These are phyloP conservation scores for Drosophila merina DNA, from an alignment of 2,888 invertebrate genomes.

Conservation along the genomic window DNA sequence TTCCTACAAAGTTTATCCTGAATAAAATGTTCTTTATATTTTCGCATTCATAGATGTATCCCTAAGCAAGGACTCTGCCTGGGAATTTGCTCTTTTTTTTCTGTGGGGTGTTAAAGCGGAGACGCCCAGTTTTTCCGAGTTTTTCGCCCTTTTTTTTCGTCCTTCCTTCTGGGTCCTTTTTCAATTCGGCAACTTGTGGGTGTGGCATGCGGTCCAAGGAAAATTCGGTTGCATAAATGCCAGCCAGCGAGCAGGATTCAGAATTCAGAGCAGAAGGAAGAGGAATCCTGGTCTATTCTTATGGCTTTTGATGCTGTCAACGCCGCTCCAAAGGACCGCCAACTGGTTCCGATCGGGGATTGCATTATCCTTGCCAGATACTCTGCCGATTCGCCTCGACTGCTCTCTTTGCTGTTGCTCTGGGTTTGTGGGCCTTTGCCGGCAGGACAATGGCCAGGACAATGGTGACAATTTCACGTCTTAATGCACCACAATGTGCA, in stretches of 20 bases:
- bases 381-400: neutral
- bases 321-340: conserved; percentile 52
- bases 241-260: neutral
- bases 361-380: conserved; percentile 13
- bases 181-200: conserved; percentile 55
- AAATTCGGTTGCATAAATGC: conserved; percentile 47
- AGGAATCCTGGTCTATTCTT: conserved; percentile 18
- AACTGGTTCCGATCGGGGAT: conserved; percentile 39
- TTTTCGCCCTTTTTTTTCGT: conserved; percentile 19
- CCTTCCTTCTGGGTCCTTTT: conserved; percentile 4
- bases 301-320: conserved; percentile 73
- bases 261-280: conserved; percentile 3
- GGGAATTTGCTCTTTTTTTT: conserved; percentile 20
- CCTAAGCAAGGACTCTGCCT: conserved; percentile 11
- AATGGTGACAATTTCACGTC: conserved; percentile 82
- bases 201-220: conserved; percentile 61
- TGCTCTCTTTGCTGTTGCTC: conserved; percentile 60
- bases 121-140: conserved; percentile 39
- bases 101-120: conserved; percentile 35
- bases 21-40: neutral
- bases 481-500: conserved; percentile 78
- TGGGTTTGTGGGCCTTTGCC: conserved; percentile 46
- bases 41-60: conserved; percentile 5
- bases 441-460: conserved; percentile 58
- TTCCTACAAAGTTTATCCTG: neutral